These are phyloP conservation scores for Chironomus striatipennis DNA, from an alignment of 1,140 invertebrate genomes.

Conservation along the genomic window DNA sequence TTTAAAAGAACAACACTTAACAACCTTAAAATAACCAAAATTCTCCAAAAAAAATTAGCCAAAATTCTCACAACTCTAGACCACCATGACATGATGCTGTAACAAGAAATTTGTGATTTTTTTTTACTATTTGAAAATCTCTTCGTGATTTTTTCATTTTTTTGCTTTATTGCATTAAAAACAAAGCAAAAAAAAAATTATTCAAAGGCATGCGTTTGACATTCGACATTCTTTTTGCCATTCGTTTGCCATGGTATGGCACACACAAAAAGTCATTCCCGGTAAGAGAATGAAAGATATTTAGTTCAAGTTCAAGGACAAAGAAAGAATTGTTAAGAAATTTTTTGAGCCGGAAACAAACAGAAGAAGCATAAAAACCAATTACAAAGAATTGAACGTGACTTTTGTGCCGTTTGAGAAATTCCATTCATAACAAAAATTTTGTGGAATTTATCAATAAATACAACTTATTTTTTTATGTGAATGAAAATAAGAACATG, in stretches of 20 bases:
- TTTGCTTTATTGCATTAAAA: not conserved
- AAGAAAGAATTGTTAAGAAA: not conserved
- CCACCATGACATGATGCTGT: too few relatives aligned
- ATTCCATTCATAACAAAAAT: too few relatives aligned
- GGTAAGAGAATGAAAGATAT: not conserved
- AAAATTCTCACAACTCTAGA: too few relatives aligned
- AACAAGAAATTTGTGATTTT: too few relatives aligned
- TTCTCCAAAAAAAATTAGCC: too few relatives aligned
- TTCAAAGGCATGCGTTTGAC: slow-evolving; percentile 16
- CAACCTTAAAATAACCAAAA: too few relatives aligned
- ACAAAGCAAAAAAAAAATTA: too few relatives aligned
- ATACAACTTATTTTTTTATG: too few relatives aligned
- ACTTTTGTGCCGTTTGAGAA: not conserved
- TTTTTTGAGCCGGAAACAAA: slow-evolving; percentile 16
- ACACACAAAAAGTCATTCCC: not conserved
- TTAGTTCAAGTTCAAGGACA: slow-evolving; percentile 21
- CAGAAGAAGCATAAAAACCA: not conserved
- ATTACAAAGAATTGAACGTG: slow-evolving; percentile 15
- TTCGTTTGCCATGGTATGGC: not conserved
- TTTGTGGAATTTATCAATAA: too few relatives aligned
- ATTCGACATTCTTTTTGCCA: not conserved
- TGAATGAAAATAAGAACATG: too few relatives aligned
- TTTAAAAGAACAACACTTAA: too few relatives aligned
- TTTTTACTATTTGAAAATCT: not conserved
- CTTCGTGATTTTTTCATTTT: not conserved